These are phyloP conservation scores for Chlorodrepanis virens DNA, from an alignment of 2,113 vertebrate genomes.

Conservation along the genomic window DNA sequence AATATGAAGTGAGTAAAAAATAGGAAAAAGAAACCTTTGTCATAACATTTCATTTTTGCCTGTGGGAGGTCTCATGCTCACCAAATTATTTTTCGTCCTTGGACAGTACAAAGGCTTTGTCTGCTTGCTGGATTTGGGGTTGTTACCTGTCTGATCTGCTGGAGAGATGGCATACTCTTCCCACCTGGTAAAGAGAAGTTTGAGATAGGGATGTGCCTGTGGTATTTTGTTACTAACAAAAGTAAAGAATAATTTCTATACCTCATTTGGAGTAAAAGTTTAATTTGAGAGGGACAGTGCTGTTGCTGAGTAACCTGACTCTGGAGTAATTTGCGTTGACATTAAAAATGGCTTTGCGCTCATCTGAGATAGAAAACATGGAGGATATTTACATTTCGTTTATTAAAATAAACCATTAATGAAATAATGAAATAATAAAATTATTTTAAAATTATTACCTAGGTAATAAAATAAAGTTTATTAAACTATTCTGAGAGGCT, in stretches of 20 bases:
- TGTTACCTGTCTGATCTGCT: not conserved
- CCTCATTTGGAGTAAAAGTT: not conserved
- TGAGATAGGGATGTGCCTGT: not conserved
- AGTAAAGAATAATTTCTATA: not conserved
- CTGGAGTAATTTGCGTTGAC: rapidly evolving
- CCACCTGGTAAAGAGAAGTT: not conserved
- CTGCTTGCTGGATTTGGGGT: not conserved
- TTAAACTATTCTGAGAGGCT: not conserved
- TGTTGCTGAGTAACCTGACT: not conserved
- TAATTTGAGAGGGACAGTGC: not conserved
- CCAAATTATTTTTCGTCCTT: not conserved
- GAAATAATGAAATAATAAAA: not conserved
- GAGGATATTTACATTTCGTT: not conserved
- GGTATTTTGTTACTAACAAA: not conserved
- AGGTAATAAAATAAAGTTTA: not conserved
- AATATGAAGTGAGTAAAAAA: not conserved
- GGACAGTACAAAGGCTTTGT: not conserved
- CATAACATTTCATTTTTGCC: not conserved
- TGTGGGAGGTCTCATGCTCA: not conserved
- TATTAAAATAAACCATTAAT: not conserved
- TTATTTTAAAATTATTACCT: not conserved
- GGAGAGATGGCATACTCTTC: not conserved
- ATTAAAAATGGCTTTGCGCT: not conserved
- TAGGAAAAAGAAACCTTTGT: not conserved
- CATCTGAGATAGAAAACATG: not conserved